These are phyloP conservation scores for Thalassarche chlororhynchos DNA, from an alignment of 2,113 vertebrate genomes.

Conservation along the genomic window DNA sequence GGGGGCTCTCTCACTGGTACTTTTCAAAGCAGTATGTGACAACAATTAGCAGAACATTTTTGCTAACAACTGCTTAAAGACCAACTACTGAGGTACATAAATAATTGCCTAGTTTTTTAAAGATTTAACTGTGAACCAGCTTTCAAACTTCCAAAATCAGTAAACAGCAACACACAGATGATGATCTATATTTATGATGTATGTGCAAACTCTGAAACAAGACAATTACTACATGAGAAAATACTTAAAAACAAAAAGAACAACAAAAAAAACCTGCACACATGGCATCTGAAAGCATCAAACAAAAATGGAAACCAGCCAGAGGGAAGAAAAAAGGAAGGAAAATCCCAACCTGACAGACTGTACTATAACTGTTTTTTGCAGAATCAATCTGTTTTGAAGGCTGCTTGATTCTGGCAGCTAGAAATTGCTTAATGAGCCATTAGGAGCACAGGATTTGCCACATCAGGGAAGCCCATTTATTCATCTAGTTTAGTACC, in stretches of 20 bases:
- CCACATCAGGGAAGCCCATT: neutral
- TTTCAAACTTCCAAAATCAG: neutral
- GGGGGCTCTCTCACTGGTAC: neutral
- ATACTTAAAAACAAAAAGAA: neutral
- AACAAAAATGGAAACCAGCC: neutral
- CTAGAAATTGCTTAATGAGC: constrained; percentile 27
- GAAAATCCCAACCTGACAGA: constrained; percentile 13
- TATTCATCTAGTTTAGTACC: neutral
- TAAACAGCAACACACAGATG: neutral
- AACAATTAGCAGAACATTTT: neutral
- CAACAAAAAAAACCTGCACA: neutral
- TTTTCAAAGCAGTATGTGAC: neutral
- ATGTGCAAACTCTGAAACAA: neutral
- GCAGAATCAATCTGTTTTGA: constrained; percentile 22
- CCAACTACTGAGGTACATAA: neutral
- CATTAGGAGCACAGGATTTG: neutral
- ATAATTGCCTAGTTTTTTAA: neutral
- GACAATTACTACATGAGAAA: neutral
- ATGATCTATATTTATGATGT: neutral
- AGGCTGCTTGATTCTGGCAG: constrained; percentile 12
- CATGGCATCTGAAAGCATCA: neutral
- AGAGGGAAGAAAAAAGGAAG: neutral
- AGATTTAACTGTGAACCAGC: neutral
- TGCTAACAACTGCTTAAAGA: neutral
- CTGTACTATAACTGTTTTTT: neutral